Base-by-base conservation (phyloP, 1,140 invertebrate species). In the Hyles euphorbiae region DNA sequence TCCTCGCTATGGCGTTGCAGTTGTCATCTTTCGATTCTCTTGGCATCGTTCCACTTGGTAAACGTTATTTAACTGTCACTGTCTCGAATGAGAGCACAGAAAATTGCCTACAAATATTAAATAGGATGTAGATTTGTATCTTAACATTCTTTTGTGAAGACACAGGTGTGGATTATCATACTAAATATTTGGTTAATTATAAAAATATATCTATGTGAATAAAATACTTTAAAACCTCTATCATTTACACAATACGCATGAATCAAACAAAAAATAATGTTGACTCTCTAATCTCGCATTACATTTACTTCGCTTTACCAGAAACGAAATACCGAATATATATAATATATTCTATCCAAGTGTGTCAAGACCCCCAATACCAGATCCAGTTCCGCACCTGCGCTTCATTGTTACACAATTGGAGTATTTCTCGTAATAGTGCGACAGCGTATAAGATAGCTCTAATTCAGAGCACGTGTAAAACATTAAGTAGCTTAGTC, bases 1-100 rank as follows among this genome's bases (percentile, higher is more conserved):
- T 73, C 54, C 87, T 77, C 34, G 81, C 86, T 62, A 89, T 78
- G 9, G 86, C 81, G 45, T 78, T 83, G 59, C 88, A 90, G 70
- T 76, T 82, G 34, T 82, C 81, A 50, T 77, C 75, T 44, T 78
- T 77, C 3, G 76, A 63, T 60, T 74, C 83, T 64, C 76, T 88
- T 46, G 83, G 72, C 84, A 87, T 89, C 63, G 72, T 85, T 60
- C 65, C 62, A 63, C 60, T 49, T 51, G 51, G 58, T 32, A 44
- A 61, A 69, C 70, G 74, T 78, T 78, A 84, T 79, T 76, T 83
- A 78, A 78, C 74, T 81, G 69, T 76, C 77, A 75, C 75, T 79
- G 61, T 50, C 45, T 64, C 70, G 70, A 74, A 54, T 71, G 73
- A 74, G 72, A 76, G 73, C 55, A 77, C 74, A 77, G 74, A 76